Evolutionary conservation across 2,888 invertebrate species (phyloP).

Genomic region (Lymantria dispar): DNA sequence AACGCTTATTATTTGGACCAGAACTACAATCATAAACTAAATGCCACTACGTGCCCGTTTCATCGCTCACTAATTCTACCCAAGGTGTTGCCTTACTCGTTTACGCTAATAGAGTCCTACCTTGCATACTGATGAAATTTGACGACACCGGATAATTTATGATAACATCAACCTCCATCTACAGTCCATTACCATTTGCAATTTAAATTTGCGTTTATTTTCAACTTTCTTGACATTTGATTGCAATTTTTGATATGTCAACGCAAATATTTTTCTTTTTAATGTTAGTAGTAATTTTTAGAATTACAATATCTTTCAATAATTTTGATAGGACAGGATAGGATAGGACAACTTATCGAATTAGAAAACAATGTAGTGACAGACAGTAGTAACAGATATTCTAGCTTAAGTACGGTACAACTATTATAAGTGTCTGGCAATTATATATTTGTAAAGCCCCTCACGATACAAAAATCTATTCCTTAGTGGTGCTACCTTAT

Average conservation of each 20-base stretch:
- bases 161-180: constrained; percentile 31
- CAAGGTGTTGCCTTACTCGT: constrained; percentile 22
- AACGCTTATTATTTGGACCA: constrained; percentile 5
- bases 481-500: no score
- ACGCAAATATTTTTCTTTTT: no score
- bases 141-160: constrained; percentile 30
- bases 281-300: no score
- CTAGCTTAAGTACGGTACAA: no score
- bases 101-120: constrained; percentile 30
- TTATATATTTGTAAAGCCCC: no score
- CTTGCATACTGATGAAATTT: constrained; percentile 33
- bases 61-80: constrained; percentile 18
- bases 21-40: constrained; percentile 6
- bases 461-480: no score
- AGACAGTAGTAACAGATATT: no score
- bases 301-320: no score
- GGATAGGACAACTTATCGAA: no score
- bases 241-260: neutral
- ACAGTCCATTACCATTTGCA: constrained; percentile 31
- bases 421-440: no score
- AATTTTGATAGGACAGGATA: no score
- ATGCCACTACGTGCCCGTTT: constrained; percentile 4
- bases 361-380: no score
- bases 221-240: neutral
- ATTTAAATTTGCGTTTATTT: constrained; percentile 25